Evolutionary conservation across 2,888 invertebrate species (phyloP), one percentile per base, ranked within the genome.

Genomic region (Bhutanitis thaidina): DNA sequence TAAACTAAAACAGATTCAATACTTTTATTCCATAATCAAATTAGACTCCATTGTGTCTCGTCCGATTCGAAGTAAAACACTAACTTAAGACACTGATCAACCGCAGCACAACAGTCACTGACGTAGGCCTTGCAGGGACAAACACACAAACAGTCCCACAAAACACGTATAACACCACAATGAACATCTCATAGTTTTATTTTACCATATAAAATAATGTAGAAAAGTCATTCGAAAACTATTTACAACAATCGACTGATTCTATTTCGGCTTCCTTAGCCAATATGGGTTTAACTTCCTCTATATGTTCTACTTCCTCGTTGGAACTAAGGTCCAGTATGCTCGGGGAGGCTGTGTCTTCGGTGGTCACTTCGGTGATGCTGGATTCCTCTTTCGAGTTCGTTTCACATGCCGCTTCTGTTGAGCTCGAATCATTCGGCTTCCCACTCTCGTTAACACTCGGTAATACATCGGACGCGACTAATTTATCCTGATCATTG

Each of bases 231-330:
- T 43, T 51, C 48, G 53, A 57, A 53, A 57, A 54, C 39, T 44
- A 43, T 37, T 45, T 49, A 54, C 49, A 52, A 43, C 30, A 12
- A 13, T 27, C n/a, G 35, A 58, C 60, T 56, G 57, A 61, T 50
- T 54, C 54, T 49, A 14, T 43, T 52, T 52, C 59, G 52, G 57
- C 57, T 44, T 57, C 52, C 41, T 64, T 63, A 38, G 55, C 62
- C 10, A 57, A 55, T 25, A 72, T 67, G 1, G 69, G 59, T 52
- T 76, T 75, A 3, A 70, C 68, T 62, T 77, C 75, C 14, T 52
- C 62, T 12, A 37, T 7, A n/a, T 46, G 40, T 8, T 14, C 37
- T 5, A 46, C 16, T 27, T 36, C 46, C 10, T 52, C 45, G 4
- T 36, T 46, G 9, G 46, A 46, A 15, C 37, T 46, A 3, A 25